These are phyloP conservation scores for Ia io DNA, from an alignment of 2,113 vertebrate species.

Conservation along the genomic window DNA sequence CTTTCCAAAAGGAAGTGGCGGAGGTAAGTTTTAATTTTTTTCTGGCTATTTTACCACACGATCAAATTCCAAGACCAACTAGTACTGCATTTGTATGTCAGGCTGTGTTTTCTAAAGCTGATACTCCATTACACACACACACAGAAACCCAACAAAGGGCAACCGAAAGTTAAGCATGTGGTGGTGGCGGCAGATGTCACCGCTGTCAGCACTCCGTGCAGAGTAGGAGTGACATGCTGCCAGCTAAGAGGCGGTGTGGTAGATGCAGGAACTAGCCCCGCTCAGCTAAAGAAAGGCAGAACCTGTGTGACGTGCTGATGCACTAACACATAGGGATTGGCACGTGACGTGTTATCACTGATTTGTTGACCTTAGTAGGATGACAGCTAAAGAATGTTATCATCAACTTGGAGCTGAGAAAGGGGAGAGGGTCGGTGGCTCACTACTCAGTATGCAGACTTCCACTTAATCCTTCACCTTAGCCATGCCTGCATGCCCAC, in stretches of 20 bases:
- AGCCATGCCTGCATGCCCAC: neutral
- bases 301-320: fast-evolving
- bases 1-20: slow-evolving; percentile 99
- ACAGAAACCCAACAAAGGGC: neutral
- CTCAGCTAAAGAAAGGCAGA: too few species aligned
- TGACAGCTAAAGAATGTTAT: neutral
- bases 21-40: slow-evolving; percentile 85
- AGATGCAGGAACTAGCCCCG: fast-evolving
- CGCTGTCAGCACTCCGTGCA: neutral
- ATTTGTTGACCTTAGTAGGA: neutral
- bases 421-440: neutral
- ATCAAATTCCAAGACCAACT: neutral
- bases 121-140: neutral
- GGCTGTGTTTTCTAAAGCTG: neutral
- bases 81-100: neutral
- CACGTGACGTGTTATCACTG: fast-evolving
- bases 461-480: neutral
- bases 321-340: neutral
- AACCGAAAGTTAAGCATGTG: neutral
- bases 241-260: neutral
- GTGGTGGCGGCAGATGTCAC: neutral
- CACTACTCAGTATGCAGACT: neutral
- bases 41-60: neutral
- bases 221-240: neutral
- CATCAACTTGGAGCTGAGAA: neutral